Percentiles rank a stretch among this genome's conserved stretches.
These are phyloP conservation scores for Cacatua alba DNA, from an alignment of 2,113 vertebrate genomes.

Conservation along the genomic window DNA sequence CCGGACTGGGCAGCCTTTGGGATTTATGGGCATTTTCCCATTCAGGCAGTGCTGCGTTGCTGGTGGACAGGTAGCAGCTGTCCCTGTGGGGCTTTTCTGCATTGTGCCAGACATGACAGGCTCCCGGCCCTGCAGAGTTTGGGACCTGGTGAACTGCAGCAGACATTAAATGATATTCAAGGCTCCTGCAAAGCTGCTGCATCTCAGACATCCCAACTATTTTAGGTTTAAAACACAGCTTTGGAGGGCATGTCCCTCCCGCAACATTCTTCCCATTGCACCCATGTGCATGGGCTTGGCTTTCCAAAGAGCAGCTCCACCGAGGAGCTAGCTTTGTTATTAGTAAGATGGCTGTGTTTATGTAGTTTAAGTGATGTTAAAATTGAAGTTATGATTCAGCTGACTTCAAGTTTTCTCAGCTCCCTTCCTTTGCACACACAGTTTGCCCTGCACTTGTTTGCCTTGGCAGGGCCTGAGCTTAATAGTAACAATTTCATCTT, in stretches of 20 bases:
- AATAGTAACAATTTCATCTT: constrained; percentile 71
- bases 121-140: not conserved
- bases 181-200: not conserved
- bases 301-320: constrained; percentile 53
- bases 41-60: rapidly evolving
- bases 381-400: constrained; percentile 64
- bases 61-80: not conserved
- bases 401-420: constrained; percentile 58
- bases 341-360: constrained; percentile 61
- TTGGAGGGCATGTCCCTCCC: constrained; percentile 41
- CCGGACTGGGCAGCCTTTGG: not conserved
- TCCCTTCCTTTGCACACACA: constrained; percentile 45
- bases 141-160: not conserved
- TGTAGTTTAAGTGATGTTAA: constrained; percentile 64
- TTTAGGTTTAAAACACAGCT: constrained; percentile 50
- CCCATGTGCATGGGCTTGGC: not conserved
- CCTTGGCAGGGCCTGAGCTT: constrained; percentile 61
- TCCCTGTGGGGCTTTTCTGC: not conserved
- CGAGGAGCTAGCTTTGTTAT: constrained; percentile 45
- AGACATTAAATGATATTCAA: not conserved
- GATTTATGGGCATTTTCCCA: not conserved
- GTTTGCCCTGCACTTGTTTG: constrained; percentile 73
- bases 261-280: constrained; percentile 51
- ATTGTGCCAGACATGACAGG: not conserved
- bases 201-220: constrained; percentile 46